Base-by-base conservation (phyloP, 2,113 vertebrate genomes). In the Nycticryphes semicollaris region DNA sequence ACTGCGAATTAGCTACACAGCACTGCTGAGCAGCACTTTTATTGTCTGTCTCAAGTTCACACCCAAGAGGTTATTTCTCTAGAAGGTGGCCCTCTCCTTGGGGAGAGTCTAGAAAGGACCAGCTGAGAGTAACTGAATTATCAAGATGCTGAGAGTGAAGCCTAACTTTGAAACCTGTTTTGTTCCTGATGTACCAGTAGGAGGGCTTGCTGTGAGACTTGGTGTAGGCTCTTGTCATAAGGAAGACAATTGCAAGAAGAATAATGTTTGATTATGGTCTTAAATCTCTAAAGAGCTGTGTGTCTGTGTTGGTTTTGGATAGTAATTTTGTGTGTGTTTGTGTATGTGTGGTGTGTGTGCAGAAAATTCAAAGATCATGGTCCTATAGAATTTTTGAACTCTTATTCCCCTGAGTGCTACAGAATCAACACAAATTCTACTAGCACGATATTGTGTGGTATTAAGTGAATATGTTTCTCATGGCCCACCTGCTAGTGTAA, bases 401-500 rank as follows among this genome's bases (percentile, higher is more conserved):
- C 83, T 53, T 70, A 50, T 30, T 88, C 60, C 84, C 84, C 27
- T 64, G 37, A 53, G 67, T 35, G 63, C 87, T 87, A 80, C 68
- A 90, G 85, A 96, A 92, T 84, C 54, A 78, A 86, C 79, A 62
- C 48, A 67, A 96, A 59, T 68, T 84, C 78, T 93, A 89, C 90
- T 91, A 59, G 19, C 13, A 1, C 93, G 86, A 87, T 97, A 92
- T 94, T 97, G 93, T 90, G 2, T 81, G 84, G 51, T 90, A 93
- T 97, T 97, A 98, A 97, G 81, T 73, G 93, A 95, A 94, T 97
- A 97, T 12, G 5, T 96, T 98, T 98, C 97, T 90, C 87, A 88
- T 96, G 94, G 96, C 96, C 92, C 96, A 98, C 97, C 96, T 98
- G 97, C 98, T 98, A 98, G 96, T 98, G 97, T 97, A 97, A 98